Evolutionary conservation across 2,888 invertebrate genomes (phyloP), one percentile per base, ranked within the genome.

Genomic region (Kuschelorhynchus macadamiae): DNA sequence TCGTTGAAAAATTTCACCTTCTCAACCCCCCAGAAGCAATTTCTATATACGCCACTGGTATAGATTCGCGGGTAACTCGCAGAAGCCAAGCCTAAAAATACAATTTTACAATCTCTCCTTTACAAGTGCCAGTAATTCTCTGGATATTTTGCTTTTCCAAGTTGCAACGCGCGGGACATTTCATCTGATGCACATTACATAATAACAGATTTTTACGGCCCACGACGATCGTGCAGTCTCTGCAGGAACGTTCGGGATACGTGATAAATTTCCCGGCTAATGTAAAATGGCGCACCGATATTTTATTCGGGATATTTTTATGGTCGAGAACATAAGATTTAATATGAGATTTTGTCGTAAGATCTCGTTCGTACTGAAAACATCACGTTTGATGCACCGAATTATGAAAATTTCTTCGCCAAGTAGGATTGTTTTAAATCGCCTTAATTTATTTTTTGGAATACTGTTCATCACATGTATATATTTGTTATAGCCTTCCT

Each of bases 191-290:
- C 44, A 57, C 33, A 57, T 57, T 57, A 46, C 57, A 47, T 5
- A 47, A 57, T 46, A 47, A 47, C 47, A 14, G 17, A 57, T 56
- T 25, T 42, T 56, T 56, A 56, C 56, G 30, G 44, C 47, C 32
- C 56, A 33, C 33, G 46, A 46, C n/a, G 20, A 47, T 21, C 46
- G 33, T 57, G 44, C 44, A 44, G 44, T 47, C 33, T 30, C 46
- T 46, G 57, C 46, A 57, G 46, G 33, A 57, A 36, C 46, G 46
- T 47, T 47, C 36, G 30, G 21, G 46, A 57, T 47, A 57, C 57
- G 57, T 57, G 57, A 57, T 57, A 57, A 57, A 57, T 57, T 57
- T 47, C 18, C 44, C 18, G 16, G 12, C 14, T 55, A 16, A 30
- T 39, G 25, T 55, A 41, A 42, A 55, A 42, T 41, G 55, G 16